Base-by-base conservation (phyloP, 2,113 vertebrate species). In the Antechinus flavipes region DNA sequence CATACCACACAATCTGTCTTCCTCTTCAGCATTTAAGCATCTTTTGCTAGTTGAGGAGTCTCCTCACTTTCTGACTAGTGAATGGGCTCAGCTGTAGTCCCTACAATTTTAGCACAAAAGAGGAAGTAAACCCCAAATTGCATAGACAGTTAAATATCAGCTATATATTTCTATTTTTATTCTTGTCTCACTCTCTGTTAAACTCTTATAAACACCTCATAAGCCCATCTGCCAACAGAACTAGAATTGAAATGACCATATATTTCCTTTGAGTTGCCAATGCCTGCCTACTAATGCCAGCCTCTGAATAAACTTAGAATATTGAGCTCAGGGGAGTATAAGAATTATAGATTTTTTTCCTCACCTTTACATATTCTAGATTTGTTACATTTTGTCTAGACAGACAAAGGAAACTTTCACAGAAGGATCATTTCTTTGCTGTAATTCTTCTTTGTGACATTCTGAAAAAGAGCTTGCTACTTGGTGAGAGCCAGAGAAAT, bases 321-420 rank as follows among this genome's bases (percentile, higher is more conserved):
- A 46, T 27, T 54, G 25, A 61, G n/a, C 53, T 19, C 10, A 46
- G 16, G 8, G 8, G 12, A 1, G 27, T 92, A 0, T n/a, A 56
- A 91, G 52, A 10, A 95, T 52, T 42, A 90, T 19, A 54, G 76
- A 14, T 84, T 93, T 27, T 61, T 93, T 30, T 11, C 47, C 50
- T 49, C 26, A 53, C 52, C 50, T 93, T 53, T 49, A 90, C 93
- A 94, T 94, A 94, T 58, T 95, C 54, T 91, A 68, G 22, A 92
- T 46, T 94, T 58, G 58, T 90, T 27, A 90, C 27, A 91, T 56
- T 93, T 58, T 61, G 46, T n/a, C 49, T 26, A 92, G 30, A 91
- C 19, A 89, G 35, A 4, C 91, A 46, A 94, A 94, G 56, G 55
- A 97, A 61, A 90, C 46, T 47, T 52, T 49, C 50, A 93, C 35